Percentiles rank a stretch among this genome's conserved stretches.
phyloP scores from a whole-genome alignment of 2,888 invertebrate genomes.

The Nowickia ferox region DNA sequence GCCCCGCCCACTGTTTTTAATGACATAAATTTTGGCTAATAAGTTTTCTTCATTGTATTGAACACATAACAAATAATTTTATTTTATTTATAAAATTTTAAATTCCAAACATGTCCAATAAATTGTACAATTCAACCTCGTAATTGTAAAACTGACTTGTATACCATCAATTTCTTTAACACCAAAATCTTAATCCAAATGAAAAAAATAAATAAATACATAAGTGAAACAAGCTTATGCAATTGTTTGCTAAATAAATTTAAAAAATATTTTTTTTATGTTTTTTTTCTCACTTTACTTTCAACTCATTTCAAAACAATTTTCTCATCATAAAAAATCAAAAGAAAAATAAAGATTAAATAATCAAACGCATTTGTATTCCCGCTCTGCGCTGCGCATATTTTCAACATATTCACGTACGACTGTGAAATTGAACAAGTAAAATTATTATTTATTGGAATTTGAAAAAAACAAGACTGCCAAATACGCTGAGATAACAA shows the following conservation, averaged over 20 bases:
- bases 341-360: constrained; percentile 52
- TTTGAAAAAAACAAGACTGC: too few species aligned
- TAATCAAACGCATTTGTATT: constrained; percentile 43
- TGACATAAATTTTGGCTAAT: neutral
- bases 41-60: neutral
- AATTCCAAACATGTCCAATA: constrained; percentile 51
- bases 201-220: neutral
- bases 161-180: constrained; percentile 40
- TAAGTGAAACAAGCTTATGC: constrained; percentile 50
- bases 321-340: constrained; percentile 28
- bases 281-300: constrained; percentile 30
- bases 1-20: neutral
- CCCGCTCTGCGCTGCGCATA: neutral
- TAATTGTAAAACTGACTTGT: constrained; percentile 33
- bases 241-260: constrained; percentile 49
- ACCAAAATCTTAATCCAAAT: constrained; percentile 3
- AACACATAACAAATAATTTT: constrained; percentile 5
- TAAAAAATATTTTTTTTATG: constrained; percentile 4
- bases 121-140: neutral
- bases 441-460: neutral
- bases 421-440: constrained; percentile 2
- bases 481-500: too few species aligned
- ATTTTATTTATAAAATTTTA: constrained; percentile 22
- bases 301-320: constrained; percentile 45
- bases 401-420: constrained; percentile 7